Conservation (phyloP, 2,113 vertebrate genomes). For the Beaufortia kweichowensis region DNA sequence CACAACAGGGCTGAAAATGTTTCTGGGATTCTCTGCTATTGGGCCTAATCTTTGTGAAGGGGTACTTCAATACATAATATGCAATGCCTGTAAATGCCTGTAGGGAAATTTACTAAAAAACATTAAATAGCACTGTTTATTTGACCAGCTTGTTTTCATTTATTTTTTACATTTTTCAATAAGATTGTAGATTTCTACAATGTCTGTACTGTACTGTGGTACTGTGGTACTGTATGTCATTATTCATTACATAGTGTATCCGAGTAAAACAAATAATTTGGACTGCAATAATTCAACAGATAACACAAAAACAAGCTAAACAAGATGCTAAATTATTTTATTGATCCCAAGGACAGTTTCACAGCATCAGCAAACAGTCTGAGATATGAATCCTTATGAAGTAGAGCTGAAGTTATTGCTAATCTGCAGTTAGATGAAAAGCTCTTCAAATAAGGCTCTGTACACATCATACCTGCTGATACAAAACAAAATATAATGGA, state of each 20-base stretch:
- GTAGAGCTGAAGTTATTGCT: not conserved
- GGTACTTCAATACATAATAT: not conserved
- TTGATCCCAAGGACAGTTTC: not conserved
- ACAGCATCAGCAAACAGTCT: not conserved
- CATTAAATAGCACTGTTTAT: no score
- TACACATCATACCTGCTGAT: not conserved
- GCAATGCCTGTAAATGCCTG: no score
- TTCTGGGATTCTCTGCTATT: slow-evolving; percentile 9
- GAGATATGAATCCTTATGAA: not conserved
- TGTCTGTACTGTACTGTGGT: no score
- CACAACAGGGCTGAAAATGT: slow-evolving; percentile 45
- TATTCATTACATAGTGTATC: not conserved
- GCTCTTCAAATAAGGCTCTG: not conserved
- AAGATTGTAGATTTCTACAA: not conserved
- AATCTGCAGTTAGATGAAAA: not conserved
- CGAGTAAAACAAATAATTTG: not conserved
- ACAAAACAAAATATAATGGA: no score
- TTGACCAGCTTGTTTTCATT: no score
- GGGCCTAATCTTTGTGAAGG: not conserved
- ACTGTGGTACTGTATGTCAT: no score
- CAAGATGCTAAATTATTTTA: not conserved
- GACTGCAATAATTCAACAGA: not conserved
- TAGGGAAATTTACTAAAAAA: no score
- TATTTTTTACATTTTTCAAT: no score
- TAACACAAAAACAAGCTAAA: not conserved